Base-by-base conservation (phyloP, 2,888 invertebrate species). In the Beris chalybata region DNA sequence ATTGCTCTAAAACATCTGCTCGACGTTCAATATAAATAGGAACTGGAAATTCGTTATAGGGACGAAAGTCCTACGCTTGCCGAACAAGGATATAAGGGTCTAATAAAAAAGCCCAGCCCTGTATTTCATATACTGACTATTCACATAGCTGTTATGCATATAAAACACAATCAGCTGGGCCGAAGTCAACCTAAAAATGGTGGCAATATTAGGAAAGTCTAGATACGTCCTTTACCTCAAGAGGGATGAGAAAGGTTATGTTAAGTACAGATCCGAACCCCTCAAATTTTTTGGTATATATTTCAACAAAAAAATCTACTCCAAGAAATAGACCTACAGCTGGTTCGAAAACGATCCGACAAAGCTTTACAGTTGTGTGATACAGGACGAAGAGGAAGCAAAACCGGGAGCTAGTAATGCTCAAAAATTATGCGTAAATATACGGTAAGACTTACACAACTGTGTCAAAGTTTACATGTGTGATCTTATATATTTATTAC, bases 91-190 rank as follows among this genome's bases (percentile, higher is more conserved):
- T 13, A 29, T 29, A 32, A n/a, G 50, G 50, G 61, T 52, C 38
- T 38, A 7, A 22, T 48, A 11, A 15, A 61, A 59, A 61, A 61
- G 52, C 52, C 61, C 43, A 13, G 6, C 38, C 9, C 38, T n/a
- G 47, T 13, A 38, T 38, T 38, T 38, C 38, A 12, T 43, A 38
- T 22, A 61, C n/a, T 12, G 52, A 31, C 32, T 7, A 59, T 22
- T 38, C 11, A 12, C 55, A 38, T 32, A 38, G 32, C 30, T 22
- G 12, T 15, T 22, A 3, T 38, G 5, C 38, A 61, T 29, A 61
- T 52, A 61, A 59, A 61, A 61, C 61, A 61, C 45, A 52, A 52
- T 61, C 61, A 61, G 61, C 61, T 61, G 61, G 32, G 38, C 61
- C 11, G 22, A 59, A 50, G 48, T 38, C 50, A 59, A 38, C n/a